These are phyloP conservation scores for Lepeophtheirus nordmannii DNA, from an alignment of 2,888 invertebrate genomes.

Conservation along the genomic window DNA sequence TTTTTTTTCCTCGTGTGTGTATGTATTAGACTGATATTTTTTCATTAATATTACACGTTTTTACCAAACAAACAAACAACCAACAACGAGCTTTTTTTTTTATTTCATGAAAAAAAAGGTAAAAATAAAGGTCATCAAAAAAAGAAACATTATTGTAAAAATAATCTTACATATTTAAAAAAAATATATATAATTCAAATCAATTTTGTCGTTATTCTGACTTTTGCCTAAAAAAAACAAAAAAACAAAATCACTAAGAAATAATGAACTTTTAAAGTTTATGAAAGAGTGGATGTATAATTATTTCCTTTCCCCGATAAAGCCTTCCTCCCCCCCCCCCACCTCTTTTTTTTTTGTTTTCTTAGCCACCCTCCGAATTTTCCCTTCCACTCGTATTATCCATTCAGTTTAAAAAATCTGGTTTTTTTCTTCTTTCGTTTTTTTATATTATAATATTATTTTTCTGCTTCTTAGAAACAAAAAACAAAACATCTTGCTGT, in stretches of 20 bases:
- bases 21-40: neutral
- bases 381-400: neutral
- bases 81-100: neutral
- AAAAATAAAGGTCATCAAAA: neutral
- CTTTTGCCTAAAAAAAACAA: neutral
- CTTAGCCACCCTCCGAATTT: too few species aligned
- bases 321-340: neutral
- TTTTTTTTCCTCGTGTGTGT: neutral
- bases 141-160: neutral
- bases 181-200: neutral
- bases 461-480: slow-evolving; percentile 1
- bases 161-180: neutral
- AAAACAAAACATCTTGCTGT: neutral
- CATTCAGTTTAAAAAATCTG: slow-evolving; percentile 8
- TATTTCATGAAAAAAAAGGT: neutral
- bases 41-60: neutral
- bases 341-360: neutral
- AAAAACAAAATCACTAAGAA: neutral
- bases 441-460: neutral
- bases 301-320: neutral
- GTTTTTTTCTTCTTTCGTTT: neutral
- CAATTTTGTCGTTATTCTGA: too few species aligned
- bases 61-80: too few species aligned
- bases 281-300: neutral
- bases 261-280: neutral